Conservation (phyloP, 2,888 invertebrate species). For the Drosophila macrospina region DNA sequence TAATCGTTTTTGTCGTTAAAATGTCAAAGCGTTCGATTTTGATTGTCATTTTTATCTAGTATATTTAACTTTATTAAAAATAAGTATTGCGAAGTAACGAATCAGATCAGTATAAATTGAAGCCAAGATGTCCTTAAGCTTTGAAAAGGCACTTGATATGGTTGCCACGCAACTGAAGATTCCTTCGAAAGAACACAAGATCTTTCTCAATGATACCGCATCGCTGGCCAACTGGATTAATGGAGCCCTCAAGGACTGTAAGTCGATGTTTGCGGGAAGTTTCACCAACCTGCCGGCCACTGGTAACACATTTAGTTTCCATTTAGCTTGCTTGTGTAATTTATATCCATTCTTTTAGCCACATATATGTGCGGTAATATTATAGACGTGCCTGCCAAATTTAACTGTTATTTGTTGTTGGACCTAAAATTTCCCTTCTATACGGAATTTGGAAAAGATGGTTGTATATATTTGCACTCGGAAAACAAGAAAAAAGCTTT, state of each 20-base stretch:
- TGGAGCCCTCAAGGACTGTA: background rate
- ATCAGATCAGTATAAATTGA: background rate
- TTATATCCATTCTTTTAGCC: constrained; percentile 7
- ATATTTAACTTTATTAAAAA: background rate
- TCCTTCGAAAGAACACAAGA: constrained; percentile 10
- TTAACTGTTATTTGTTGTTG: constrained; percentile 34
- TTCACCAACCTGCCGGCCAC: constrained; percentile 26
- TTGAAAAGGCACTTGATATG: constrained; percentile 20
- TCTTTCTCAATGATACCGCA: constrained; percentile 15
- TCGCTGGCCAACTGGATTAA: constrained; percentile 21
- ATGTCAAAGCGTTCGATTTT: background rate
- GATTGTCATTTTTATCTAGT: background rate
- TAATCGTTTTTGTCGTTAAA: constrained; percentile 5
- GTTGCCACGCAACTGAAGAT: constrained; percentile 16
- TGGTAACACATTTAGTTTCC: constrained; percentile 8
- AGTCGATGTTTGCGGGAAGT: constrained; percentile 27
- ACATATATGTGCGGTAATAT: constrained; percentile 14
- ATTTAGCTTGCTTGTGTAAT: background rate
- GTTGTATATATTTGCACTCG: constrained; percentile 25
- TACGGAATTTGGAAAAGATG: background rate
- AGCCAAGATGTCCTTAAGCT: constrained; percentile 3
- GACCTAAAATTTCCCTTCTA: constrained; percentile 19
- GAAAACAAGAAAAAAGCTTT: background rate
- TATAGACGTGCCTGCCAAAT: constrained; percentile 25
- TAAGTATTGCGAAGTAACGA: background rate